Evolutionary conservation across 2,113 vertebrate genomes (phyloP).

Genomic region (Atherinomorus stipes): DNA sequence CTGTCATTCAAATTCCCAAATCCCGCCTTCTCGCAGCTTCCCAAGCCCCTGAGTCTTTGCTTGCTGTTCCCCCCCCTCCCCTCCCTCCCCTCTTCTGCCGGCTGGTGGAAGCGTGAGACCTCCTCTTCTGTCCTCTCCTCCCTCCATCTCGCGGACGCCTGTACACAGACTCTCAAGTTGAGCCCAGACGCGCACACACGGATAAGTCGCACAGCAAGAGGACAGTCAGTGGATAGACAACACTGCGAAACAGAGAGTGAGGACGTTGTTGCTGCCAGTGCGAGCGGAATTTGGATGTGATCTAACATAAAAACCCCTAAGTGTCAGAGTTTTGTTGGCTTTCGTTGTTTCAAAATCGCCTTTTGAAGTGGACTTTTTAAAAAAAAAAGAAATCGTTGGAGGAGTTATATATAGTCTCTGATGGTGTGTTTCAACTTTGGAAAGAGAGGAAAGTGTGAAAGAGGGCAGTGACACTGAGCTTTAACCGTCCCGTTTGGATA

Average conservation of each 20-base stretch:
- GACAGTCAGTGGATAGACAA: constrained; percentile 15
- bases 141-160: constrained; percentile 67
- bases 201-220: constrained; percentile 23
- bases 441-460: constrained; percentile 30
- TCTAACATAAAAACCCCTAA: constrained; percentile 17
- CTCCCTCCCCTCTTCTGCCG: constrained; percentile 56
- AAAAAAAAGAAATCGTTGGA: background rate
- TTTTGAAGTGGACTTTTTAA: constrained; percentile 55
- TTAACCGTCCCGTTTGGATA: constrained; percentile 58
- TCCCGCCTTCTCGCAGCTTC: constrained; percentile 57
- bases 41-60: constrained; percentile 21
- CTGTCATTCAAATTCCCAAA: constrained; percentile 65
- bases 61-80: constrained; percentile 29
- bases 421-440: constrained; percentile 58
- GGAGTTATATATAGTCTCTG: constrained; percentile 35
- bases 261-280: constrained; percentile 38
- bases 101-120: constrained; percentile 69
- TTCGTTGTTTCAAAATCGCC: constrained; percentile 5
- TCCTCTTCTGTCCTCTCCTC: constrained; percentile 60
- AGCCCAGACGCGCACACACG: constrained; percentile 47
- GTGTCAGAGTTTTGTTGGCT: constrained; percentile 32
- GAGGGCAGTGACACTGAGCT: constrained; percentile 27
- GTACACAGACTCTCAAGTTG: constrained; percentile 68
- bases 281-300: constrained; percentile 53
- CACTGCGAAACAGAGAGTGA: constrained; percentile 15